Conservation (phyloP, 1,140 invertebrate species). For the Palaemon carinicauda region DNA sequence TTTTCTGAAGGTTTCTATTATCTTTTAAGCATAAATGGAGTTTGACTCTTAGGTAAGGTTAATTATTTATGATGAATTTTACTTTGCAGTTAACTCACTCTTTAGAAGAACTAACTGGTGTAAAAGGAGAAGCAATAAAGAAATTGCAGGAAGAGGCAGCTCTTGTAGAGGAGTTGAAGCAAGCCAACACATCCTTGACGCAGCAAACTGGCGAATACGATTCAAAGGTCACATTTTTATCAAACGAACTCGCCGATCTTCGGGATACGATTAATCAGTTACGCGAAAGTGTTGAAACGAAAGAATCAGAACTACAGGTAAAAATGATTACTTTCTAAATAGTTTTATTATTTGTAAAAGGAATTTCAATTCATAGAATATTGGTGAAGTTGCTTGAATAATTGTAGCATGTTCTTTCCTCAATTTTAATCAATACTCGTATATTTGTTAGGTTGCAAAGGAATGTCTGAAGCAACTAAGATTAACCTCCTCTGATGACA, state of each 20-base stretch:
- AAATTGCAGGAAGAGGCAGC: slow-evolving; percentile 14
- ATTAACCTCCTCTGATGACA: slow-evolving; percentile 43
- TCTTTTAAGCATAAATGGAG: too few relatives aligned
- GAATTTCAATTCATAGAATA: too few relatives aligned
- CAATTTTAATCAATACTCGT: neutral
- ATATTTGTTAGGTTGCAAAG: slow-evolving; percentile 42
- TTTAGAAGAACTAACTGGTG: slow-evolving; percentile 35
- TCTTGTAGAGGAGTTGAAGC: slow-evolving; percentile 34
- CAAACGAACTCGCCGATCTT: slow-evolving; percentile 13
- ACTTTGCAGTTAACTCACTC: slow-evolving; percentile 31
- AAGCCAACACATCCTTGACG: slow-evolving; percentile 18
- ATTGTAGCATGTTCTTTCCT: neutral
- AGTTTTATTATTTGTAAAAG: too few relatives aligned
- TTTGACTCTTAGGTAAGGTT: too few relatives aligned
- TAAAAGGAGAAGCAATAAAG: slow-evolving; percentile 19
- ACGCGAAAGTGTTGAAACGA: slow-evolving; percentile 39
- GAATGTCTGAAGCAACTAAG: slow-evolving; percentile 51
- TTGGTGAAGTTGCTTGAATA: neutral
- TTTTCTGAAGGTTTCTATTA: too few relatives aligned
- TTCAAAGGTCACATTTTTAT: neutral
- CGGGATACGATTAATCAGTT: slow-evolving; percentile 24
- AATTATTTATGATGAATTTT: too few relatives aligned
- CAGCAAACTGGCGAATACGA: neutral
- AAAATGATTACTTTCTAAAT: neutral
- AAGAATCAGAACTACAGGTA: slow-evolving; percentile 51